These are phyloP conservation scores for Lytechinus pictus DNA, from an alignment of 35 echinoderm and acorn worm species.

Conservation along the genomic window DNA sequence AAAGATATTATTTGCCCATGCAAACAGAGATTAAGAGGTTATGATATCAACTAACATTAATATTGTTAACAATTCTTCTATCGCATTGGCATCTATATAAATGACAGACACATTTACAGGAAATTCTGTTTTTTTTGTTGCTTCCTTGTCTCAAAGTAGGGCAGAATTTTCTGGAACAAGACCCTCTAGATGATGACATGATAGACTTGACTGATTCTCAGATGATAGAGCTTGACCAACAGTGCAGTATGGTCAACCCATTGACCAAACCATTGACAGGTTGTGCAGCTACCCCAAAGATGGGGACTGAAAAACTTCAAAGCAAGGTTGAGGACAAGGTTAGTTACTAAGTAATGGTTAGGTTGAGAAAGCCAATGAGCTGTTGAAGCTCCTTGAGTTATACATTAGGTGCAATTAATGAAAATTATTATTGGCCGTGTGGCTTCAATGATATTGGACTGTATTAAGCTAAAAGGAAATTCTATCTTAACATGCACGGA, in stretches of 20 bases:
- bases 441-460: too few relatives aligned
- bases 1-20: too few relatives aligned
- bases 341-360: neutral
- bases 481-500: too few relatives aligned
- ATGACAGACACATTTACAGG: too few relatives aligned
- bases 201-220: constrained; percentile 15
- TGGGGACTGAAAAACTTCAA: neutral
- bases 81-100: too few relatives aligned
- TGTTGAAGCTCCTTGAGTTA: neutral
- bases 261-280: neutral
- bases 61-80: too few relatives aligned
- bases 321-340: neutral
- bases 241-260: neutral
- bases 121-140: too few relatives aligned
- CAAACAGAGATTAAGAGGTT: too few relatives aligned
- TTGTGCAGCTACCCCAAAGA: neutral
- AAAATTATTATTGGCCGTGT: too few relatives aligned
- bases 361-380: neutral
- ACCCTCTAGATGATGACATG: neutral
- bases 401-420: neutral
- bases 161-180: neutral
- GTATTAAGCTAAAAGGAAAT: too few relatives aligned
- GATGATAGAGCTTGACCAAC: neutral
- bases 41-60: too few relatives aligned
- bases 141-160: too few relatives aligned